A percentile compares a stretch with the other conserved stretches of the same genome.
These are phyloP conservation scores for Tetramorium simillimum DNA, from an alignment of 1,140 invertebrate genomes.

Conservation along the genomic window DNA sequence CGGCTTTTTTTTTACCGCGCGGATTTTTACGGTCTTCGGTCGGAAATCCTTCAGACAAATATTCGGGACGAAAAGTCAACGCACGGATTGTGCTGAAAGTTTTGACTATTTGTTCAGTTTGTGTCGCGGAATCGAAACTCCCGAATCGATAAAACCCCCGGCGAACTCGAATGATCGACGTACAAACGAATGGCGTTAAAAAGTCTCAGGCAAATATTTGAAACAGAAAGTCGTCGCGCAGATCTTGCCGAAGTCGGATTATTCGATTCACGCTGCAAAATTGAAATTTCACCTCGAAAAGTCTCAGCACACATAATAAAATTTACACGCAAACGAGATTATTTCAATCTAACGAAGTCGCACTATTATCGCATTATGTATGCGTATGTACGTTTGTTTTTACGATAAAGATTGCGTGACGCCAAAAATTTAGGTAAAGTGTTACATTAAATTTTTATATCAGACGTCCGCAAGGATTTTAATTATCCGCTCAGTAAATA, in stretches of 20 bases:
- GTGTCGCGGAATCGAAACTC: background rate
- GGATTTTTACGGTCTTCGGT: background rate
- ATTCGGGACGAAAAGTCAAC: background rate
- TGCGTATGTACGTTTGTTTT: background rate
- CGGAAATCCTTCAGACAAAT: constrained; percentile 4
- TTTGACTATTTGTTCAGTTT: constrained; percentile 4
- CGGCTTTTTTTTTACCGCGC: too few relatives aligned
- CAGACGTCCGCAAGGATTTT: background rate
- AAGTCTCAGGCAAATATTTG: constrained; percentile 23
- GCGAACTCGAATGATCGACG: background rate
- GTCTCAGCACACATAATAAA: background rate
- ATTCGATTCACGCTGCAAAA: background rate
- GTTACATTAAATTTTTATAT: constrained; percentile 6
- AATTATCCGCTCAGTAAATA: background rate
- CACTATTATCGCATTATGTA: background rate
- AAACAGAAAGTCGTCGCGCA: background rate
- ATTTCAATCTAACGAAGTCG: background rate
- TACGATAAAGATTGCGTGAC: background rate
- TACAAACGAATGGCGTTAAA: background rate
- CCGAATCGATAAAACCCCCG: background rate
- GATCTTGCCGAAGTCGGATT: background rate
- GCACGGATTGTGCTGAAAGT: background rate
- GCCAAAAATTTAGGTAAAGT: background rate
- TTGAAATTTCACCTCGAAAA: background rate
- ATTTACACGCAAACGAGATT: background rate